Conservation (phyloP, 2,797 vertebrate genomes). For the Lacerta viridis region DNA sequence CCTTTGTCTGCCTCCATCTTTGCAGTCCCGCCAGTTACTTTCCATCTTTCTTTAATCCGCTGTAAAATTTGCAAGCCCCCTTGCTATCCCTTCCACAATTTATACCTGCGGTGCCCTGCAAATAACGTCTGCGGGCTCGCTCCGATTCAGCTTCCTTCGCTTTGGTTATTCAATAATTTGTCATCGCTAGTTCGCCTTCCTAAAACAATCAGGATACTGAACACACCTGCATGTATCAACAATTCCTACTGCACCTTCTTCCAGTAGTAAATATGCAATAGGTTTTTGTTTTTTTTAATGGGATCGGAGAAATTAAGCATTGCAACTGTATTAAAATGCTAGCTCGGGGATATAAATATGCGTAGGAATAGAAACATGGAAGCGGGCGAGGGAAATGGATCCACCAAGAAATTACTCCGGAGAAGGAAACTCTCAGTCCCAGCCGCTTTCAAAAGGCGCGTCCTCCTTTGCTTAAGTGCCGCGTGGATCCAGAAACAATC, state of each 20-base stretch:
- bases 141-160: not conserved
- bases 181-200: not conserved
- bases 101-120: not conserved
- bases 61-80: not conserved
- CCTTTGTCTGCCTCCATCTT: slow-evolving; percentile 29
- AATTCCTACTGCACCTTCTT: not conserved
- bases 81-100: too few relatives aligned
- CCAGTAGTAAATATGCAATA: not conserved
- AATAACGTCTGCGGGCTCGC: too few relatives aligned
- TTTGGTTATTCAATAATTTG: too few relatives aligned
- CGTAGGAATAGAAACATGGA: too few relatives aligned
- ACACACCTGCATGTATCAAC: not conserved
- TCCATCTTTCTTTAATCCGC: not conserved
- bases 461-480: not conserved
- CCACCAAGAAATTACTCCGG: not conserved
- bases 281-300: too few relatives aligned
- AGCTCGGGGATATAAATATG: not conserved
- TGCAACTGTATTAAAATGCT: too few relatives aligned
- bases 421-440: not conserved
- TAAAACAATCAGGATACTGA: not conserved
- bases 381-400: not conserved
- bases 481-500: not conserved
- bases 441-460: not conserved
- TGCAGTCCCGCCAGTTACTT: not conserved
- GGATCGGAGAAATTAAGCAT: not conserved